Conservation (phyloP, 2,113 vertebrate genomes). For the Ranitomeya imitator region DNA sequence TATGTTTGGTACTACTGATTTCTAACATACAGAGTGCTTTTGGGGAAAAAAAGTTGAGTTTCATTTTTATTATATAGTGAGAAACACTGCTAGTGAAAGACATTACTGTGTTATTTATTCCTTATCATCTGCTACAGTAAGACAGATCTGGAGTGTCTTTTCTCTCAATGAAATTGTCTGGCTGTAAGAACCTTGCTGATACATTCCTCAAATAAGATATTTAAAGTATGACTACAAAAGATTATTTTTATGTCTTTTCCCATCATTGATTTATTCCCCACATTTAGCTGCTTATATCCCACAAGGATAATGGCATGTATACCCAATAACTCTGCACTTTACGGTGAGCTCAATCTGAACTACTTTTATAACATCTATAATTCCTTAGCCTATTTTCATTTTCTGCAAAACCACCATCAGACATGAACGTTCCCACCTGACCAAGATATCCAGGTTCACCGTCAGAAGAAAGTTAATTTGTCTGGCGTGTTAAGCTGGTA, state of each 20-base stretch:
- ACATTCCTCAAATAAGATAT: constrained; percentile 39
- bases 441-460: constrained; percentile 9
- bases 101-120: constrained; percentile 21
- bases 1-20: background rate
- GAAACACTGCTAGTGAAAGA: background rate
- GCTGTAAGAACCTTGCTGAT: constrained; percentile 6
- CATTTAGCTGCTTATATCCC: constrained; percentile 41
- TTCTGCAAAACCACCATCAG: constrained; percentile 10
- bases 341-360: constrained; percentile 22
- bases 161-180: constrained; percentile 28
- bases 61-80: constrained; percentile 19
- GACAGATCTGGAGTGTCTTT: constrained; percentile 27
- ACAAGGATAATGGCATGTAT: constrained; percentile 44
- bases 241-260: constrained; percentile 43
- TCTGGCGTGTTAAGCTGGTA: constrained; percentile 35
- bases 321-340: constrained; percentile 47
- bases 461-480: constrained; percentile 41
- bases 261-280: constrained; percentile 42
- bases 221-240: constrained; percentile 35
- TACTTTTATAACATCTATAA: constrained; percentile 50
- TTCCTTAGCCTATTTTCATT: constrained; percentile 38
- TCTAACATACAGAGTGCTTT: background rate
- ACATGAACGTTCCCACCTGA: constrained; percentile 32
- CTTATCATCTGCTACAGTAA: background rate
- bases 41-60: background rate